phyloP scores from a whole-genome alignment of 2,888 invertebrate species.

The Vannuccia rotundouncinata region DNA sequence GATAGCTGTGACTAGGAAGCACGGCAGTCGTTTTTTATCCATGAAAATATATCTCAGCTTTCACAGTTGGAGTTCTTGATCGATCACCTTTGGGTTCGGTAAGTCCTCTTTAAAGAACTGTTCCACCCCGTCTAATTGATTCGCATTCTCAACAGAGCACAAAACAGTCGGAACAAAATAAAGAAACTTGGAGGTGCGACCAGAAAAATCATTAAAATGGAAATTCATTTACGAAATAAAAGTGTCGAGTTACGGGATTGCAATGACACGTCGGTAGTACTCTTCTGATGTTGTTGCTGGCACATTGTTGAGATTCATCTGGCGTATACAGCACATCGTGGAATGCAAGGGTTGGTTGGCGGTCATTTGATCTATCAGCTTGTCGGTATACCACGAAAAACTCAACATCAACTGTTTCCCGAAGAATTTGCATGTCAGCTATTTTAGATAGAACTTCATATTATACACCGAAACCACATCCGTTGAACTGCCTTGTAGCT shows the following conservation, averaged over 20 bases:
- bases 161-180: conserved; percentile 10
- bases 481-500: not conserved
- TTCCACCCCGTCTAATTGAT: not conserved
- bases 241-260: not conserved
- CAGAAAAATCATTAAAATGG: conserved; percentile 17
- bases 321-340: conserved; percentile 15
- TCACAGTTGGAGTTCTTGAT: not conserved
- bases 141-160: conserved; percentile 2
- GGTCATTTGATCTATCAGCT: not conserved
- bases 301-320: conserved; percentile 19
- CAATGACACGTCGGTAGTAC: conserved; percentile 14
- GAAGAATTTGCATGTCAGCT: conserved; percentile 10
- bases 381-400: conserved; percentile 4
- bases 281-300: conserved; percentile 1
- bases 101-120: conserved; percentile 1
- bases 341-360: conserved; percentile 1
- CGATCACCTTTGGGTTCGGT: not conserved
- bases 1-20: not conserved
- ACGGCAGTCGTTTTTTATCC: not conserved
- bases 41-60: not conserved
- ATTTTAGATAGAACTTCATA: conserved; percentile 19
- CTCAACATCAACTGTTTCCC: conserved; percentile 14
- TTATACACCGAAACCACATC: not conserved
- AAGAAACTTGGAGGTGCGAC: conserved; percentile 6
- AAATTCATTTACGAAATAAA: conserved; percentile 2